Base-by-base conservation (phyloP, 2,888 invertebrate genomes). In the Stenchaetothrips biformis region DNA sequence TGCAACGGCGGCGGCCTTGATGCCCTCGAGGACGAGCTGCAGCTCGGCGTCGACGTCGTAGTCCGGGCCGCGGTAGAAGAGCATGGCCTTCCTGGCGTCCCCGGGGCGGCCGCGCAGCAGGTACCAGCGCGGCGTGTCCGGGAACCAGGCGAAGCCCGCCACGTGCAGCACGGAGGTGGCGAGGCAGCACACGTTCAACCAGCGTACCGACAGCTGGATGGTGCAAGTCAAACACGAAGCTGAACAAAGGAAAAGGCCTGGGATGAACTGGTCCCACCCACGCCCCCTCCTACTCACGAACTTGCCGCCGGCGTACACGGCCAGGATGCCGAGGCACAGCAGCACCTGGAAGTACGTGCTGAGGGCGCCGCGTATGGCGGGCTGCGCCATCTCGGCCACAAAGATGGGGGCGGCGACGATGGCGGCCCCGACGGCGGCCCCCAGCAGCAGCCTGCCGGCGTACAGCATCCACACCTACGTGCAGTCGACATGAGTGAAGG, bases 81-180 rank as follows among this genome's bases (percentile, higher is more conserved):
- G 67, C 77, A 88, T 83, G 0, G 87, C 83, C 48, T 83, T 82
- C n/a, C 85, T 81, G 0, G 88, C 88, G 78, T 86, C 87, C 9
- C 83, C 80, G 80, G 85, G 85, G 2, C 59, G 84, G 16, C 85
- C 84, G 79, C 83, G 84, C 21, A 80, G 80, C 48, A 86, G 83
- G 77, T 86, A 48, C 48, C 78, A 80, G 49, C 78, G 78, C 9
- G 80, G 80, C 53, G 80, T 78, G 48, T 80, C 80, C 18, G 80
- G 80, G 48, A 80, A 67, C 48, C 78, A 80, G 78, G 74, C 67
- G 27, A 53, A 62, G 59, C 78, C 25, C 1, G 78, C 11, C 48
- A 78, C 48, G 78, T 78, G 78, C 11, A 78, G 6, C 48, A 78
- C 49, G 8, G 78, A 67, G 48, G 78, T 59, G 37, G 27, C 25